Base-by-base conservation (phyloP, 2,888 invertebrate species). In the Hypena proboscidalis region DNA sequence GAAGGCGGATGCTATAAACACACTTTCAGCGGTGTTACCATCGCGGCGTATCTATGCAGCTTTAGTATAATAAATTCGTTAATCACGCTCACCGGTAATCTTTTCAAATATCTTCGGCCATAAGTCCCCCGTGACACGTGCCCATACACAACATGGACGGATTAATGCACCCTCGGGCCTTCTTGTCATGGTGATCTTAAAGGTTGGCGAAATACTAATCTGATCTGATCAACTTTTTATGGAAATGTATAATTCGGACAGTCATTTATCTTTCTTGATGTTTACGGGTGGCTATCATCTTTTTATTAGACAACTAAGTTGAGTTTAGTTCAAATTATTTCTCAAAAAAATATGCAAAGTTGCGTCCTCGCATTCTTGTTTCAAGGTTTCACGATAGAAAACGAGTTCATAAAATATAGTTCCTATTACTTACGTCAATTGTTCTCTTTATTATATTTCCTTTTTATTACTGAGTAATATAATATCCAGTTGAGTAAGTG, bases 1-100 rank as follows among this genome's bases (percentile, higher is more conserved):
- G 90, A 90, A 90, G 78, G 83, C 87, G 88, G 86, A 88, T 80
- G 89, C 86, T 78, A 90, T 90, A 90, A 90, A 90, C 89, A 88
- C 80, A 87, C 80, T 86, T 88, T 85, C 83, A 83, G 85, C 57
- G 54, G 66, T 66, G 66, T 70, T 79, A 80, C 79, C 72, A 79
- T 73, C 65, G 69, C 60, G 61, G 58, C 53, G 52, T 72, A 68
- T 71, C 68, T 70, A 72, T 70, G 63, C 62, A 67, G 67, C 69
- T 70, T 67, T 70, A 68, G 70, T 65, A 63, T 68, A 54, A 61
- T 58, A 65, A 69, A 57, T 60, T 72, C 50, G 62, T 63, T 70
- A 59, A 71, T 67, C 54, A 54, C 45, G 21, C 32, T 42, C 37
- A 42, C 30, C 41, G 40, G 36, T 26, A 33, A 54, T 58, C 52